Evolutionary conservation across 2,797 vertebrate genomes (phyloP), one percentile per base, ranked within the genome.

Genomic region (Choloepus didactylus): DNA sequence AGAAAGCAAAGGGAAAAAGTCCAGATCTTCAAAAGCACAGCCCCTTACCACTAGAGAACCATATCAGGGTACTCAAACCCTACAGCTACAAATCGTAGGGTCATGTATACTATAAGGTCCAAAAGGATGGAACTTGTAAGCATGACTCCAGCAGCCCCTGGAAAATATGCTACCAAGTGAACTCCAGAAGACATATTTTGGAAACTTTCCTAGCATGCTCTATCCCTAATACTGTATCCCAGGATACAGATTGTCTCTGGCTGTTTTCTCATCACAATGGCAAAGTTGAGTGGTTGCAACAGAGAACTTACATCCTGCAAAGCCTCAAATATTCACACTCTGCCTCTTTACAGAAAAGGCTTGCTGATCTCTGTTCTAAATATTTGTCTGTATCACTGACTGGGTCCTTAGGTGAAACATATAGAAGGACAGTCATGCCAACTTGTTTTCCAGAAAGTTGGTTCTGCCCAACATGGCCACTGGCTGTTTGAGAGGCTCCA

Each of bases 51-150:
- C 51, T 69, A 15, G 72, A 51, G 60, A 69, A 60, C n/a, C 60
- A 77, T 54, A n/a, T 1, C 27, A 27, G 38, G 27, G 10, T 11
- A 5, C 23, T 25, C 35, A 41, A 0, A 2, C 15, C 9, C 27
- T 16, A 27, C 19, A 21, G 3, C 21, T 6, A 10, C 46, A 49
- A 49, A 49, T 49, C 10, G 46, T 49, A 6, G 10, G 6, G 10
- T 35, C 18, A 38, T 19, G 38, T 69, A 35, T 69, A 18, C 67
- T 38, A 35, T 35, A 18, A 29, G 9, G 15, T 31, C 25, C 6
- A 8, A 35, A 60, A 44, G 56, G 38, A 15, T 60, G 2, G 21
- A 69, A 49, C 41, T 6, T 2, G 44, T 29, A 56, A 16, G 51
- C 11, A 12, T 14, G 54, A 38, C 9, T 7, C 19, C 6, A 41